Base-by-base conservation (phyloP, 2,888 invertebrate species). In the Sphinx pinastri region DNA sequence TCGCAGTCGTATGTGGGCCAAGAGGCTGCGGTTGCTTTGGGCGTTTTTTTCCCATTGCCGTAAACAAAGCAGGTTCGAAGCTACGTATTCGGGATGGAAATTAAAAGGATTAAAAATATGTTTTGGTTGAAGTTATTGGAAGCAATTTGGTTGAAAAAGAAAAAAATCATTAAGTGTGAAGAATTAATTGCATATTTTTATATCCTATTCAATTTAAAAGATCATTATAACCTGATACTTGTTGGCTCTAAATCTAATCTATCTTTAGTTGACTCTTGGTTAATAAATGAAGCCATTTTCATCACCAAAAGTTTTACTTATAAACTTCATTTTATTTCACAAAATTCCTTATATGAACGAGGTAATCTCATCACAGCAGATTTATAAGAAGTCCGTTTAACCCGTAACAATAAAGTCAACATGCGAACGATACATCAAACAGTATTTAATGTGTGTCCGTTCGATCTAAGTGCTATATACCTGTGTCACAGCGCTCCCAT, bases 1-100 rank as follows among this genome's bases (percentile, higher is more conserved):
- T 91, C 91, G 89, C 83, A 88, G 80, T 78, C 82, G 84, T 81
- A 92, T 89, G 83, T 93, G 85, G 93, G 93, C 84, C 92, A 92
- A 92, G 93, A 89, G 92, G 88, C 89, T 92, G 92, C 92, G 85
- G 88, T 72, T 78, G 79, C 72, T 83, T 82, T 81, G 75, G 77
- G 76, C 77, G 71, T 72, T 77, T 80, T 79, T 59, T 49, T 51
- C 25, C 58, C 51, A 77, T 69, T 73, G 70, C 49, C 60, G 55
- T 69, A 78, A 77, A 82, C 79, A 80, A 81, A 76, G 75, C 59
- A 31, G 31, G 38, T 47, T 68, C 51, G 73, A 68, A 72, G 73
- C 19, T 16, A 63, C 47, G 6, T 6, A 49, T 63, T 63, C 19
- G 13, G 47, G 11, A 19, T 55, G 12, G 6, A 19, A 19, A 11